phyloP scores from a whole-genome alignment of 2,888 invertebrate genomes.

The Orchestes rusci region DNA sequence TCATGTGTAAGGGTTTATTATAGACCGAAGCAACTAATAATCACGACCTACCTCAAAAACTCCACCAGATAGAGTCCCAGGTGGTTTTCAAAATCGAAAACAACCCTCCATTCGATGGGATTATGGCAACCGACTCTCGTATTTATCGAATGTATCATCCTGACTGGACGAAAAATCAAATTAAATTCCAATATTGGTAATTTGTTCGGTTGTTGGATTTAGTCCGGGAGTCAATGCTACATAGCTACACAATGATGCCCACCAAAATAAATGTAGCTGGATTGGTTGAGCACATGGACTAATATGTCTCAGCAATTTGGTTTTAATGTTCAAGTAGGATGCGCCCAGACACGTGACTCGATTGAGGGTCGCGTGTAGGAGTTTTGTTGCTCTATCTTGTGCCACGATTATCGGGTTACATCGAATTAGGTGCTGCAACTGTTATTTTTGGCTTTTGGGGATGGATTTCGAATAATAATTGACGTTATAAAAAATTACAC shows the following conservation, averaged over 20 bases:
- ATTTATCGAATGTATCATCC: slow-evolving; percentile 20
- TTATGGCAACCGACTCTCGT: slow-evolving; percentile 8
- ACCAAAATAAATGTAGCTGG: too few relatives aligned
- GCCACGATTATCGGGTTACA: slow-evolving; percentile 20
- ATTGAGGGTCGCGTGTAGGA: slow-evolving; percentile 20
- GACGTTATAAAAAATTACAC: too few relatives aligned
- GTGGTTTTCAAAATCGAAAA: slow-evolving; percentile 20
- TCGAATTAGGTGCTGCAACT: slow-evolving; percentile 14
- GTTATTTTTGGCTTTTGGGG: too few relatives aligned
- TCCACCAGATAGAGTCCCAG: slow-evolving; percentile 21
- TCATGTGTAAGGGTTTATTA: too few relatives aligned
- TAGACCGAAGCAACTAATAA: too few relatives aligned
- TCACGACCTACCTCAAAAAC: too few relatives aligned
- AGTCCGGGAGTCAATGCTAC: slow-evolving; percentile 8
- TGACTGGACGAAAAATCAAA: slow-evolving; percentile 29
- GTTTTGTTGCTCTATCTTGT: slow-evolving; percentile 18
- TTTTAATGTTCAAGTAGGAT: slow-evolving; percentile 15
- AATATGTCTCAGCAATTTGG: too few relatives aligned
- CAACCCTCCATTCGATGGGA: slow-evolving; percentile 9
- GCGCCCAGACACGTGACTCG: slow-evolving; percentile 18
- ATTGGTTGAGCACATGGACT: too few relatives aligned
- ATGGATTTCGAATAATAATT: too few relatives aligned
- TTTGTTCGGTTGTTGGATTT: slow-evolving; percentile 20
- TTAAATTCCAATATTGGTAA: slow-evolving; percentile 29
- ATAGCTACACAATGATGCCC: too few relatives aligned